Evolutionary conservation across 2,888 invertebrate species (phyloP).

Genomic region (Pheosia gnoma): DNA sequence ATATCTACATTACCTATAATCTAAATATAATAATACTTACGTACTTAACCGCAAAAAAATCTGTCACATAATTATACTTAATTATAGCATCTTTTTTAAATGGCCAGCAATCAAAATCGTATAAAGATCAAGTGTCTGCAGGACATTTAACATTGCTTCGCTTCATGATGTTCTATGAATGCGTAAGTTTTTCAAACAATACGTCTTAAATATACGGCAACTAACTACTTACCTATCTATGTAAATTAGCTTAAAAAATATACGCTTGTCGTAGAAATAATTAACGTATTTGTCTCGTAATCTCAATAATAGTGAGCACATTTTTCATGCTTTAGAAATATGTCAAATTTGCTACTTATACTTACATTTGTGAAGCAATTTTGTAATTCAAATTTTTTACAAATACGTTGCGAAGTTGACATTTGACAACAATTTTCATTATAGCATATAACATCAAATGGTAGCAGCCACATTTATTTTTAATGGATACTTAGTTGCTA

Average conservation of each 20-base stretch:
- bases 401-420: background rate
- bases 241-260: background rate
- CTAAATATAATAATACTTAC: no score
- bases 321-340: background rate
- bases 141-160: constrained; percentile 17
- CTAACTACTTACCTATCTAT: background rate
- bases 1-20: no score
- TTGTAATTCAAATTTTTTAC: constrained; percentile 8
- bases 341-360: background rate
- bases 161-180: constrained; percentile 6
- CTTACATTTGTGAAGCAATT: background rate
- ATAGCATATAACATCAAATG: background rate
- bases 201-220: constrained; percentile 8
- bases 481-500: no score
- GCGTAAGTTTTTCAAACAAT: constrained; percentile 22
- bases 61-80: background rate
- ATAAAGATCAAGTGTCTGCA: constrained; percentile 22
- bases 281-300: background rate
- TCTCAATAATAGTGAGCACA: background rate
- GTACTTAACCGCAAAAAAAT: background rate
- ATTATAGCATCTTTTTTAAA: constrained; percentile 14
- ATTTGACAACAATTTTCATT: background rate
- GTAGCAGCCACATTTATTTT: no score
- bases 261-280: constrained; percentile 1
- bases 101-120: constrained; percentile 28